Percentiles rank a stretch among this genome's conserved stretches.
Conservation (phyloP, 1,140 invertebrate species). For the Aricia agestis region DNA sequence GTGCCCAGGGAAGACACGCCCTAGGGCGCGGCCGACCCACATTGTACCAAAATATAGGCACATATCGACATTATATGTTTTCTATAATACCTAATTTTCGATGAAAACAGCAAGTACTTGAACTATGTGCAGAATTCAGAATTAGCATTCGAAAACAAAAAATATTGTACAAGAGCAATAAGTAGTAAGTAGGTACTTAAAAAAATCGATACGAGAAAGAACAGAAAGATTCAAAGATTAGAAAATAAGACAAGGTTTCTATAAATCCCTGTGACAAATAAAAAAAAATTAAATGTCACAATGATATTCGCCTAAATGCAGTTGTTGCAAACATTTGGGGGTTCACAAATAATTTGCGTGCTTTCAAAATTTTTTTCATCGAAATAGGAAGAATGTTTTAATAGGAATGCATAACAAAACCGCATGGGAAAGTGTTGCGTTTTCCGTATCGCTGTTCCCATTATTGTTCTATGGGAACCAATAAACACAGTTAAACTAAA, state of each 20-base stretch:
- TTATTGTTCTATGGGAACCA: constrained; percentile 5
- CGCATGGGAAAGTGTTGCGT: constrained; percentile 6
- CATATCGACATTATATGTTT: neutral
- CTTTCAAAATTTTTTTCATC: neutral
- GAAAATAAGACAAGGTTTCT: too few relatives aligned
- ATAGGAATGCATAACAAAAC: neutral
- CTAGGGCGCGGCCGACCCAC: constrained; percentile 7
- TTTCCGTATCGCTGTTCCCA: neutral
- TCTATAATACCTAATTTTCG: neutral
- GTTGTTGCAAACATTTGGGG: neutral
- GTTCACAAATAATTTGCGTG: neutral
- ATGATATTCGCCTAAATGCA: neutral
- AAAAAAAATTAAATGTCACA: neutral
- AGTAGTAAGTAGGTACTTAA: too few relatives aligned
- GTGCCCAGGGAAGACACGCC: constrained; percentile 9
- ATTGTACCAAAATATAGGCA: neutral
- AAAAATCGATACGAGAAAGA: too few relatives aligned
- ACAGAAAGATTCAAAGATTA: too few relatives aligned
- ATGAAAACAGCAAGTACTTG: neutral
- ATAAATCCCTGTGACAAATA: neutral
- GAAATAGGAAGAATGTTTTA: constrained; percentile 8
- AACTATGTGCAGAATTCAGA: too few relatives aligned
- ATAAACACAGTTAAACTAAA: neutral
- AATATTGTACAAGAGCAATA: too few relatives aligned
- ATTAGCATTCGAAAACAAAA: too few relatives aligned